Percentiles rank a stretch among this genome's conserved stretches.
Conservation (phyloP, 2,113 vertebrate genomes). For the Scomber colias region DNA sequence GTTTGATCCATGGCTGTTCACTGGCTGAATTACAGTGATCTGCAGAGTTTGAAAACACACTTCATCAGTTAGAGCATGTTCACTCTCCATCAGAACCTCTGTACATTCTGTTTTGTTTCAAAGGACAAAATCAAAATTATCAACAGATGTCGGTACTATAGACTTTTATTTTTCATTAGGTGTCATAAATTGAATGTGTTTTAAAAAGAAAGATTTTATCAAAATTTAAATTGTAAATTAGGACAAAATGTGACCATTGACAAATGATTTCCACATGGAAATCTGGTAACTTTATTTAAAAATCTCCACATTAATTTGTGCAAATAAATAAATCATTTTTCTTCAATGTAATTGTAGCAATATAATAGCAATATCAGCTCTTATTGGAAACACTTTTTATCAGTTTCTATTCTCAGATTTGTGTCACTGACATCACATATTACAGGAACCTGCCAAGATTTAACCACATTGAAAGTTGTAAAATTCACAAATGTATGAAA, state of each 20-base stretch:
- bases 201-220: neutral
- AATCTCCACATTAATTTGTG: neutral
- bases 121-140: conserved; percentile 5
- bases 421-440: conserved; percentile 19
- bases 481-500: conserved; percentile 40
- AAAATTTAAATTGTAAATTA: neutral
- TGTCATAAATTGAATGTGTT: neutral
- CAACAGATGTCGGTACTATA: neutral
- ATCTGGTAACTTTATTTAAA: neutral
- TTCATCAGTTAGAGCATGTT: conserved; percentile 67
- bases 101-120: conserved; percentile 39
- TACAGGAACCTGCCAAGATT: conserved; percentile 26
- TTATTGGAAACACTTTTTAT: neutral
- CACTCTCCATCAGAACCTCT: conserved; percentile 12
- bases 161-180: conserved; percentile 1
- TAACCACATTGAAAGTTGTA: conserved; percentile 28
- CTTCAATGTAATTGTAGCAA: neutral
- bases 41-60: conserved; percentile 71
- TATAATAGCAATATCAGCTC: neutral
- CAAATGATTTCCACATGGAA: conserved; percentile 9
- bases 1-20: conserved; percentile 58
- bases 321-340: neutral
- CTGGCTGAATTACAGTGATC: conserved; percentile 55
- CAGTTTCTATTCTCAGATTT: conserved; percentile 31
- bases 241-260: neutral